Base-by-base conservation (phyloP, 2,113 vertebrate genomes). In the Gila orcuttii region DNA sequence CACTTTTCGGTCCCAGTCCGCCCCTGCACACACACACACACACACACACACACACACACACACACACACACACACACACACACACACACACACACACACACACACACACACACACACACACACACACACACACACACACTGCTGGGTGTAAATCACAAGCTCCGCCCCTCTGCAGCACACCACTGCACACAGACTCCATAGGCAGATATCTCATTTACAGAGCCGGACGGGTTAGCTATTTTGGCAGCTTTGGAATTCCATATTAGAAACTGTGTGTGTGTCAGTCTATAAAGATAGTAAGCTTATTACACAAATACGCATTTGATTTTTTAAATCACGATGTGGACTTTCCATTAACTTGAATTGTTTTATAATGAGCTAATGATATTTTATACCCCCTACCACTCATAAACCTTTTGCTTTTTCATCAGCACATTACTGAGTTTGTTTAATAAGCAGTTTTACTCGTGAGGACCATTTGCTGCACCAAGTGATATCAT, bases 101-200 rank as follows among this genome's bases (percentile, higher is more conserved):
- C 33, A 36, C 33, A 36, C 33, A 36, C 33, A 36, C 33, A 36
- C 33, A 1, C 39, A 39, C 39, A 39, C 36, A 36, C 36, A 36
- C 36, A 36, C 36, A 36, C 36, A 36, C 36, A 36, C 39, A 39
- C 39, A 39, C 39, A 7, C 39, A 39, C 39, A 0, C 42, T 42
- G 28, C 19, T 57, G 75, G 75, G 66, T 86, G 85, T 50, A 82
- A 76, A 64, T 81, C 42, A 60, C 25, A n/a, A n/a, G 28, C 83
- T 25, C 78, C 85, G 39, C 52, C 33, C 55, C 71, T 75, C 68
- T 86, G 85, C 85, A 86, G 80, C 80, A 83, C 60, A 78, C 19
- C 60, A 47, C 21, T n/a, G 84, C 74, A 11, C 71, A 36, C 69
- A 17, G 57, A 75, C 60, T 28, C 28, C 28, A n/a, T n/a, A 28